Percentiles rank a stretch among this genome's conserved stretches.
Conservation (phyloP, 2,797 vertebrate genomes). For the Poeciliopsis gracilis region DNA sequence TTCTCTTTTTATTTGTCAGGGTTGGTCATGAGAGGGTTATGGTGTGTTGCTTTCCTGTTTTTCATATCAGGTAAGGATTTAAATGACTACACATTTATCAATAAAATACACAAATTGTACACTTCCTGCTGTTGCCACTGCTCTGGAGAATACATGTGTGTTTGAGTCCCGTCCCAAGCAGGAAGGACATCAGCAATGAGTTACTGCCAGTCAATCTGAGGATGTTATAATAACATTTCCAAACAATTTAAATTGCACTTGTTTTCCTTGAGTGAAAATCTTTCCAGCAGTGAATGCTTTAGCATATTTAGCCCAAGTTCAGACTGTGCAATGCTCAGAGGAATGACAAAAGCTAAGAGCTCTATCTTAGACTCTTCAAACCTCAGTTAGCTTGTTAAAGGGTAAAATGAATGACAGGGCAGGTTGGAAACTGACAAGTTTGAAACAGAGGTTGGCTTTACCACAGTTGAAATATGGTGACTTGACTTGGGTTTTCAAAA, state of each 20-base stretch:
- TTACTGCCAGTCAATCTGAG: background rate
- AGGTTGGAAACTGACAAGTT: background rate
- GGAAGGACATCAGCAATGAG: background rate
- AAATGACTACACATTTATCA: background rate
- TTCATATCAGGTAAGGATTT: background rate
- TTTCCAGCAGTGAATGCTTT: background rate
- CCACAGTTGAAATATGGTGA: background rate
- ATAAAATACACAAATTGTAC: background rate
- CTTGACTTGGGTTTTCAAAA: background rate
- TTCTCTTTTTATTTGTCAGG: conserved; percentile 28
- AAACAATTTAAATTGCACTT: background rate
- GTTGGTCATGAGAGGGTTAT: conserved; percentile 14
- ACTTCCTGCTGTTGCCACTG: background rate
- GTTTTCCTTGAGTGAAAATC: background rate
- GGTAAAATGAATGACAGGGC: background rate
- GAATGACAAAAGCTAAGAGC: background rate
- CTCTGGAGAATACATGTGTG: background rate
- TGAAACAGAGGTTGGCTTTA: background rate
- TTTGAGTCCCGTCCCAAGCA: background rate
- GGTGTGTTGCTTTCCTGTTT: background rate
- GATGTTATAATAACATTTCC: background rate
- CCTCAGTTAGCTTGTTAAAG: background rate
- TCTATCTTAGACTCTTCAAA: background rate
- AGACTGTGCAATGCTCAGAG: background rate
- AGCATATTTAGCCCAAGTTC: background rate